Evolutionary conservation across 2,888 invertebrate genomes (phyloP).

Genomic region (Melinaea marsaeus): DNA sequence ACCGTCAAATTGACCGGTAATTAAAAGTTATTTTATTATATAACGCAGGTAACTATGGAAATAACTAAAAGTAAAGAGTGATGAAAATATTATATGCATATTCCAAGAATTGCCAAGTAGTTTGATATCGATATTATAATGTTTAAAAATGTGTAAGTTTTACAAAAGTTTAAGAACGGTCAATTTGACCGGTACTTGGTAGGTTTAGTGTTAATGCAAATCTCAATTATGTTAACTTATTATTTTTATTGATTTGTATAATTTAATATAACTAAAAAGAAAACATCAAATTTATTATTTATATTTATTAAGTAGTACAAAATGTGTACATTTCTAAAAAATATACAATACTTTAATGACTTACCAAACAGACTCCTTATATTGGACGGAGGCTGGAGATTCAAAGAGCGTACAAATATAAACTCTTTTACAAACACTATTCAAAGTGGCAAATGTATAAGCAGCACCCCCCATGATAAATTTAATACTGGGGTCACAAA

Average conservation of each 20-base stretch:
- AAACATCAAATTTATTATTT: constrained; percentile 7
- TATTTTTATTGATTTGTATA: not conserved
- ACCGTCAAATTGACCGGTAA: too few species aligned
- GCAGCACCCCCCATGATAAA: not conserved
- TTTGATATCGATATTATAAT: too few species aligned
- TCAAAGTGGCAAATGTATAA: constrained; percentile 9
- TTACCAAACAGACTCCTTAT: constrained; percentile 31
- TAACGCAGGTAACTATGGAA: too few species aligned
- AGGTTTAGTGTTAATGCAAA: too few species aligned
- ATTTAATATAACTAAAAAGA: not conserved
- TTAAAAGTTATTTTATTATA: too few species aligned
- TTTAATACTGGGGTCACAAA: not conserved
- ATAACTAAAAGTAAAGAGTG: too few species aligned
- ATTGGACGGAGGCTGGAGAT: constrained; percentile 30
- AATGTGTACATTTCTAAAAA: constrained; percentile 31
- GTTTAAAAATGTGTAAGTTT: too few species aligned
- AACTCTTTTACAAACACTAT: constrained; percentile 11
- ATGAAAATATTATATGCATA: too few species aligned
- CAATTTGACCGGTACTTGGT: too few species aligned
- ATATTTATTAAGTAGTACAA: constrained; percentile 32
- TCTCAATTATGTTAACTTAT: not conserved
- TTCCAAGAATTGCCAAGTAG: too few species aligned
- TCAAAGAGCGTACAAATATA: constrained; percentile 10
- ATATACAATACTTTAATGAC: constrained; percentile 28
- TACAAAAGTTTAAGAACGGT: too few species aligned